phyloP scores from a whole-genome alignment of 2,888 invertebrate genomes.

The Caenorhabditis panamensis region DNA sequence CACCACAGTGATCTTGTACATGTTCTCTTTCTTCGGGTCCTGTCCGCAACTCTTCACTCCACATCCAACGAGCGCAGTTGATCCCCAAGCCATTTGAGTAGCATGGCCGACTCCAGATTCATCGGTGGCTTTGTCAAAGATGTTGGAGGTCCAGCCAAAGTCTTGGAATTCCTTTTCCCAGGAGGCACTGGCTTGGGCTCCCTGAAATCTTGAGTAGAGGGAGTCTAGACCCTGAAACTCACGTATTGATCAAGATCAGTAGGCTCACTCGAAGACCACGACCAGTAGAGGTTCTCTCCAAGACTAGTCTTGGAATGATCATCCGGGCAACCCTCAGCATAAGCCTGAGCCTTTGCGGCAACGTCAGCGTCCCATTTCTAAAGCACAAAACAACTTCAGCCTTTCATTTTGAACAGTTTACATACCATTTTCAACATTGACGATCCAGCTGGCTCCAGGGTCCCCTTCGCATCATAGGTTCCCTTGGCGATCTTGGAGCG shows the following conservation, averaged over 20 bases:
- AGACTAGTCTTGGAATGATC: background rate
- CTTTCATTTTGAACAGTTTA: no score
- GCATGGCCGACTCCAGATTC: constrained; percentile 57
- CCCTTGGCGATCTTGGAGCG: constrained; percentile 33
- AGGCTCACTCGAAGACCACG: constrained; percentile 12
- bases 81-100: constrained; percentile 59
- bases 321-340: constrained; percentile 11
- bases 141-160: constrained; percentile 52
- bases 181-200: constrained; percentile 2
- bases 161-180: constrained; percentile 57
- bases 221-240: no score
- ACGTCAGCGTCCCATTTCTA: constrained; percentile 23
- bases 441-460: constrained; percentile 16
- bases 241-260: background rate
- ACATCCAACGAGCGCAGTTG: constrained; percentile 50
- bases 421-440: constrained; percentile 29
- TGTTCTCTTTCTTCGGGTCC: constrained; percentile 1
- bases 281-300: constrained; percentile 39
- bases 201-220: background rate
- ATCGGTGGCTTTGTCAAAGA: constrained; percentile 14
- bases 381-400: no score
- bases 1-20: constrained; percentile 20
- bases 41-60: constrained; percentile 49
- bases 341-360: constrained; percentile 10
- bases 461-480: constrained; percentile 34